Conservation (phyloP, 2,888 invertebrate genomes). For the Eucera pruinosa region DNA sequence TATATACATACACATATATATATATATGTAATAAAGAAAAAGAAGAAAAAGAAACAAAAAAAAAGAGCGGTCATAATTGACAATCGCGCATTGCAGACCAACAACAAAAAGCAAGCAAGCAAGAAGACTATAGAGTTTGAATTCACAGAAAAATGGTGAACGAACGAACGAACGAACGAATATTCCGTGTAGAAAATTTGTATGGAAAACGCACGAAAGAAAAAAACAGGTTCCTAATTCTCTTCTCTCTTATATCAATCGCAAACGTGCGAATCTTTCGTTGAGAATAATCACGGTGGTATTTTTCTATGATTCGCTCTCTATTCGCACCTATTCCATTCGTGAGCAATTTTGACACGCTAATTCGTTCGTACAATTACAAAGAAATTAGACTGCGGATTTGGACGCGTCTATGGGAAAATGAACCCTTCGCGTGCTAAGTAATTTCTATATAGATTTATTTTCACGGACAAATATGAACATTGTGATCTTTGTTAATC, state of each 20-base stretch:
- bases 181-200: not conserved
- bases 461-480: no score
- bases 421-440: no score
- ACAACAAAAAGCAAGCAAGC: constrained; percentile 13
- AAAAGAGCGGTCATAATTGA: constrained; percentile 27
- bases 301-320: constrained; percentile 20
- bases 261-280: no score
- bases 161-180: not conserved
- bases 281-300: constrained; percentile 11
- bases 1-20: no score
- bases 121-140: not conserved
- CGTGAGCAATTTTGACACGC: no score
- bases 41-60: not conserved
- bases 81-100: constrained; percentile 50
- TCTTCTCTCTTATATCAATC: no score
- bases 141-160: not conserved
- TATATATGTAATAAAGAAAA: no score
- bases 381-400: not conserved
- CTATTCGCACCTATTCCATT: constrained; percentile 1
- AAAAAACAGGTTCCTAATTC: constrained; percentile 43
- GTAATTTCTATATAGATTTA: no score
- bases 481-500: no score
- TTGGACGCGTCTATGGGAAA: no score
- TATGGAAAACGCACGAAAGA: not conserved
- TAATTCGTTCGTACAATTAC: not conserved